These are phyloP conservation scores for Gymnocheta viridis DNA, from an alignment of 2,888 invertebrate genomes.

Conservation along the genomic window DNA sequence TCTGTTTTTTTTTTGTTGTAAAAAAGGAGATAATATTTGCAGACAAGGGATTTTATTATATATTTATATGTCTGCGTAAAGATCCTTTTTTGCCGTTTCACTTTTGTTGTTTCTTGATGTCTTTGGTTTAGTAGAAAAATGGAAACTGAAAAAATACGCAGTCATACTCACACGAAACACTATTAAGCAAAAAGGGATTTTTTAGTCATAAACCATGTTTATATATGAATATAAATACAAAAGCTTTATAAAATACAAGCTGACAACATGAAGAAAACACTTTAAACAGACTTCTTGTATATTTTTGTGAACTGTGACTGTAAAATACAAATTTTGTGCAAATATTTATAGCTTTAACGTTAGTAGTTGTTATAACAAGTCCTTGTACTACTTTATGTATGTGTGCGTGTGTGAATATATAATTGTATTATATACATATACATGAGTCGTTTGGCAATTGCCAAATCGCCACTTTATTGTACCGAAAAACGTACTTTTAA, in stretches of 20 bases:
- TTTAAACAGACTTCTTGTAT: conserved; percentile 19
- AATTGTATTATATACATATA: not conserved
- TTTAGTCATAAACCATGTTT: conserved; percentile 31
- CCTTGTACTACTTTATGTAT: not conserved
- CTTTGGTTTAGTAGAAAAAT: not conserved
- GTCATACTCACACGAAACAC: not conserved
- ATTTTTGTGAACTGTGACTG: conserved; percentile 10
- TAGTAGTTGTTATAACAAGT: not conserved
- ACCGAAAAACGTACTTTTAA: too few relatives aligned
- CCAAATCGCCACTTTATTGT: too few relatives aligned
- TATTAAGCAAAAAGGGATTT: not conserved
- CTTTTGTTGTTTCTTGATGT: not conserved
- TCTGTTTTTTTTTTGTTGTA: not conserved
- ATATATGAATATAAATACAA: conserved; percentile 28
- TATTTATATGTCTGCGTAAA: not conserved
- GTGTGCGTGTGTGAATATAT: too few relatives aligned
- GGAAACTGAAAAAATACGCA: not conserved
- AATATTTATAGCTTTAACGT: conserved; percentile 23
- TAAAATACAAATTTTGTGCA: not conserved
- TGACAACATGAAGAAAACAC: not conserved
- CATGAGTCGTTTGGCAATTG: not conserved
- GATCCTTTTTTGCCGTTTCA: not conserved
- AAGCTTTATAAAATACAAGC: conserved; percentile 4
- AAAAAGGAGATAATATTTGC: not conserved
- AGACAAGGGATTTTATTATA: not conserved